Evolutionary conservation across 2,113 vertebrate genomes (phyloP).

Genomic region (Syrmaticus mikado): DNA sequence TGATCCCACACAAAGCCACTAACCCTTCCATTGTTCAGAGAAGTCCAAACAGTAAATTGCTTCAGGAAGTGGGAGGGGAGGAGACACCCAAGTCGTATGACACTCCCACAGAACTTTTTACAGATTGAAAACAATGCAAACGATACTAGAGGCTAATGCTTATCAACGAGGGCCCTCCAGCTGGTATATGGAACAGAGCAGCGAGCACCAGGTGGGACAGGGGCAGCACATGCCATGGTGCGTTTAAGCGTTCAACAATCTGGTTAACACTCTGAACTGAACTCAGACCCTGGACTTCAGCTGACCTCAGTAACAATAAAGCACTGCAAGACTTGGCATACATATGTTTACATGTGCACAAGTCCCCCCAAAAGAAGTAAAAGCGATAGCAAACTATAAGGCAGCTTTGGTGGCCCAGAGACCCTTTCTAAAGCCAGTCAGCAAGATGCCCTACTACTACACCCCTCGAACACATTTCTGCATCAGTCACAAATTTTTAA

Average conservation of each 20-base stretch:
- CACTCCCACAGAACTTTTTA: conserved; percentile 43
- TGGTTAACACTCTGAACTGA: conserved; percentile 13
- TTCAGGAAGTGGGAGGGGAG: conserved; percentile 64
- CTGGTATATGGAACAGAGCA: conserved; percentile 37
- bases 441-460: not conserved
- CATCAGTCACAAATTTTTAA: not conserved
- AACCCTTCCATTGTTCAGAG: conserved; percentile 70
- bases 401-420: conserved; percentile 34
- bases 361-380: not conserved
- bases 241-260: not conserved
- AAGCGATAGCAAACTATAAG: not conserved
- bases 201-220: conserved; percentile 36
- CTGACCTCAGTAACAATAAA: conserved; percentile 20
- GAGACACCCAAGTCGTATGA: conserved; percentile 42
- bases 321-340: not conserved
- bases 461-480: conserved; percentile 17
- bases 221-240: conserved; percentile 34
- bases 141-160: not conserved
- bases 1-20: conserved; percentile 78
- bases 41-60: conserved; percentile 67
- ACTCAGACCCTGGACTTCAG: conserved; percentile 11
- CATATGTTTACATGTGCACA: not conserved
- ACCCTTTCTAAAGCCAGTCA: conserved; percentile 3
- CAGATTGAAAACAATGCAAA: conserved; percentile 29
- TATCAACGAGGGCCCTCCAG: conserved; percentile 35